phyloP scores from a whole-genome alignment of 1,140 invertebrate genomes.

The Polyergus mexicanus region DNA sequence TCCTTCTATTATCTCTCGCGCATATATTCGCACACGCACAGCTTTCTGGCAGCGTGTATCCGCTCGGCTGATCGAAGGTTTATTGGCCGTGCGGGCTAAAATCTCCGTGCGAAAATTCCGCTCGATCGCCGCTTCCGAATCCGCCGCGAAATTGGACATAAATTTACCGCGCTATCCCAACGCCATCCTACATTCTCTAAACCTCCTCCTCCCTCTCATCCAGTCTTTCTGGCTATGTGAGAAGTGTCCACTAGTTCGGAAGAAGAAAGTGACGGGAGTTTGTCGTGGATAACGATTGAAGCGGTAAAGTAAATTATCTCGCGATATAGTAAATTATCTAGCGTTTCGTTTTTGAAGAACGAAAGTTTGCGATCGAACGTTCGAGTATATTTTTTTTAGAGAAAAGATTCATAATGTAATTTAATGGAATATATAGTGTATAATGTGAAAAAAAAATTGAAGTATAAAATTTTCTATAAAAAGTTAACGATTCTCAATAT shows the following conservation, averaged over 20 bases:
- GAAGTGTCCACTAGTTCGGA: slow-evolving; percentile 27
- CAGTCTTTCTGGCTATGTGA: background rate
- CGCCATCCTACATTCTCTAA: background rate
- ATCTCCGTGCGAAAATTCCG: slow-evolving; percentile 79
- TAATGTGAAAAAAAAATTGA: background rate
- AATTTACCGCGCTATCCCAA: slow-evolving; percentile 70
- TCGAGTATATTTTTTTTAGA: background rate
- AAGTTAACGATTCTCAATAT: too few species aligned
- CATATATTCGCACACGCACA: slow-evolving; percentile 7
- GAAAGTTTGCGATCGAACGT: background rate
- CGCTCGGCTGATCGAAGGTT: slow-evolving; percentile 70
- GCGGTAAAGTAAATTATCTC: background rate
- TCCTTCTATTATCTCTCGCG: background rate
- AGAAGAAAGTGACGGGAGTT: background rate
- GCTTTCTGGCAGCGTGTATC: slow-evolving; percentile 49
- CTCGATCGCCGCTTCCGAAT: slow-evolving; percentile 72
- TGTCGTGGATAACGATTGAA: background rate
- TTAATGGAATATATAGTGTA: background rate
- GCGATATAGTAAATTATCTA: background rate
- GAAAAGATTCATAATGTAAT: background rate
- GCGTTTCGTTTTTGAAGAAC: background rate
- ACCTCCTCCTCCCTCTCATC: background rate
- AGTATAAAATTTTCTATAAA: too few species aligned
- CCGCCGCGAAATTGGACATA: slow-evolving; percentile 79
- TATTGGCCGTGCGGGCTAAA: slow-evolving; percentile 75